Evolutionary conservation across 2,113 vertebrate species (phyloP), one percentile per base, ranked within the genome.

Genomic region (Gymnarchus niloticus): DNA sequence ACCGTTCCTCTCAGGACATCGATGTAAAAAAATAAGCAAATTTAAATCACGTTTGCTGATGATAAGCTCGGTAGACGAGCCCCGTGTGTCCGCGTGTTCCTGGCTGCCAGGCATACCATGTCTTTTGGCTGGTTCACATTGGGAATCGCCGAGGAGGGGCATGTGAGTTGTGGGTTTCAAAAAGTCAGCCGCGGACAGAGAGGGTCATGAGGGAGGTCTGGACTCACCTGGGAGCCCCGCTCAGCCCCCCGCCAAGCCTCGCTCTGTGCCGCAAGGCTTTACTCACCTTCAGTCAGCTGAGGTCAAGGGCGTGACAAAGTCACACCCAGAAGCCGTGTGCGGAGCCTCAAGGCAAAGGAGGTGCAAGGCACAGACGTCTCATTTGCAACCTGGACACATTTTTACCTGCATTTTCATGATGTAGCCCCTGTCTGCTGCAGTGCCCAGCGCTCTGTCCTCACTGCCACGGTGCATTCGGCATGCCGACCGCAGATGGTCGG

Each of bases 321-420:
- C 7, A 44, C 28, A 57, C 41, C 84, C 54, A 77, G 77, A 83
- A 76, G 49, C 65, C 52, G 69, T n/a, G 28, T 10, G 1, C 6
- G 9, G 21, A 2, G 28, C 73, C 59, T 12, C 33, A 10, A 48
- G 69, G 54, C 23, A 19, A 23, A 23, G 4, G 44, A 19, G 37
- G 76, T 14, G n/a, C 23, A 41, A 56, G 33, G 25, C 46, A 33
- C 9, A 2, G 19, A 46, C 25, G 81, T 19, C 57, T 81, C 87
- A 92, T 91, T 92, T 92, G 88, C 85, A 90, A 91, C 89, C 89
- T 88, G 89, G 88, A 90, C 89, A 76, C 90, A 87, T 88, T 89
- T 88, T 87, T 61, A 49, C 87, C 85, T 88, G 88, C 87, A 89
- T 91, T 89, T 85, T 76, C 85, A 89, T 89, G 44, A 85, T 73